phyloP scores from a whole-genome alignment of 2,888 invertebrate genomes.

The Caenorhabditis wallacei region DNA sequence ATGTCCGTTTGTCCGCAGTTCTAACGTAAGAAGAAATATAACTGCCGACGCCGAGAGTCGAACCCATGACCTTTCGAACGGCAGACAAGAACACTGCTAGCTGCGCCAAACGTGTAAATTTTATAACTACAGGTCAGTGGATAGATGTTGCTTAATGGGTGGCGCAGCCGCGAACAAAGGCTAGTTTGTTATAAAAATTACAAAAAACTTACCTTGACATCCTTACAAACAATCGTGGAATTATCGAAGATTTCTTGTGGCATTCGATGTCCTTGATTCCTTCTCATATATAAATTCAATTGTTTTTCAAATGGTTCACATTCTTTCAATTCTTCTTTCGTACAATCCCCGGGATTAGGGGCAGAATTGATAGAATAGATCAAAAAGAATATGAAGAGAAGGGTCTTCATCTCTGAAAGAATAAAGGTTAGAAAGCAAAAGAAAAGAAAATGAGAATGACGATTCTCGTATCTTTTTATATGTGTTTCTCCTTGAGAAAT shows the following conservation, averaged over 20 bases:
- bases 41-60: no score
- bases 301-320: neutral
- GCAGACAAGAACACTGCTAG: no score
- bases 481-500: no score
- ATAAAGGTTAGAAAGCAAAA: neutral
- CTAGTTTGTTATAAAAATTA: no score
- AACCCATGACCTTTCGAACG: no score
- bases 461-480: no score
- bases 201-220: neutral
- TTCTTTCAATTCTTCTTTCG: slow-evolving; percentile 8
- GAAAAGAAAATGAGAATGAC: neutral
- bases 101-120: no score
- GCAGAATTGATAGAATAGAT: neutral
- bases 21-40: no score
- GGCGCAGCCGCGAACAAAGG: no score
- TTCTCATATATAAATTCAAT: neutral
- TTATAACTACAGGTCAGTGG: no score
- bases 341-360: neutral
- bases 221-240: neutral
- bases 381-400: neutral
- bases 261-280: neutral
- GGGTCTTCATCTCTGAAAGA: neutral
- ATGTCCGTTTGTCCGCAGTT: no score
- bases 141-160: no score
- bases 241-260: neutral